Conservation (phyloP, 2,113 vertebrate species). For the Cairina moschata region DNA sequence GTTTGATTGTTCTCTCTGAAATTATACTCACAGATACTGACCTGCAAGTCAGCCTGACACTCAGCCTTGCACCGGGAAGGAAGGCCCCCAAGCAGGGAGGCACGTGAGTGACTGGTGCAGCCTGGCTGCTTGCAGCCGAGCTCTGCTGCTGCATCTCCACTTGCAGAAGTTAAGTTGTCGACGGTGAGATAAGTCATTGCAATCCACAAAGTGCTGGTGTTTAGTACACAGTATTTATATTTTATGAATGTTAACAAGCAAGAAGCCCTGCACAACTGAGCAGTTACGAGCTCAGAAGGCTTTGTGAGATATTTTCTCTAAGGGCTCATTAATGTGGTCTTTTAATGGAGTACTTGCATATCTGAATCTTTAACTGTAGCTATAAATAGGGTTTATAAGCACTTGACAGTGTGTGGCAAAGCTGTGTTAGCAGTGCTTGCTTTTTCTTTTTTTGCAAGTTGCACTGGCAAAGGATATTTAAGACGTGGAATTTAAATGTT, state of each 20-base stretch:
- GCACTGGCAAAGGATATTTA: conserved; percentile 23
- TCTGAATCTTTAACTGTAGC: conserved; percentile 73
- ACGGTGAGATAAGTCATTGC: neutral
- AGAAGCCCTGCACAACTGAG: conserved; percentile 63
- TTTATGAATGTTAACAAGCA: conserved; percentile 76
- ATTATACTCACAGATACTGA: conserved; percentile 17
- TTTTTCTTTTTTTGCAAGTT: neutral
- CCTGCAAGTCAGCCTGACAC: neutral
- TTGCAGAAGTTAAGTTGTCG: rapidly evolving
- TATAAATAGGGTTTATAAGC: conserved; percentile 76
- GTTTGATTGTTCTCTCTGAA: conserved; percentile 3
- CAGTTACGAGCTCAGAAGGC: conserved; percentile 73
- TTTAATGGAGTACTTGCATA: conserved; percentile 73
- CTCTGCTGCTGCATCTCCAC: neutral
- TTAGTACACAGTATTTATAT: conserved; percentile 68
- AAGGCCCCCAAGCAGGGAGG: neutral
- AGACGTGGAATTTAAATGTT: neutral
- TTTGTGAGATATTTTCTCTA: conserved; percentile 74
- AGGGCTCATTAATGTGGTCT: conserved; percentile 76
- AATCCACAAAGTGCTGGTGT: conserved; percentile 39
- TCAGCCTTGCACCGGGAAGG: neutral
- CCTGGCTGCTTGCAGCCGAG: neutral
- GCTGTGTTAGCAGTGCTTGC: conserved; percentile 53
- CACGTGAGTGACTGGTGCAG: rapidly evolving
- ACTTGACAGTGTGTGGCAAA: conserved; percentile 71